phyloP scores from a whole-genome alignment of 2,113 vertebrate genomes.

The Apeltes quadracus region DNA sequence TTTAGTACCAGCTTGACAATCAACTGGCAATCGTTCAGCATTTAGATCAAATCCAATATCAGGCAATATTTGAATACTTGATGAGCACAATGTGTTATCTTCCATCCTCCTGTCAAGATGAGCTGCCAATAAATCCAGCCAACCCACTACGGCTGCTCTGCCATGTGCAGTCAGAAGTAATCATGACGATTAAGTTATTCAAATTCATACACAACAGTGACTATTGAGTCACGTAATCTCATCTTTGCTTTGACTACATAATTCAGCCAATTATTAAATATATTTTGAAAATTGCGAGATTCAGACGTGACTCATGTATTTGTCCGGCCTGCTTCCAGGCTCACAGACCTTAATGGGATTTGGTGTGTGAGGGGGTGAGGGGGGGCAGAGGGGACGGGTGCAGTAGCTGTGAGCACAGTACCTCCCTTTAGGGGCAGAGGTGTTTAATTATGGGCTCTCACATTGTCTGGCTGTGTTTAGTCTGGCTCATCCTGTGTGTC shows the following conservation, averaged over 20 bases:
- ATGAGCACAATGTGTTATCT: not conserved
- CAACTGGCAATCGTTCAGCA: not conserved
- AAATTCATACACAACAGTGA: not conserved
- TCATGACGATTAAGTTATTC: conserved; percentile 2
- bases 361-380: not conserved
- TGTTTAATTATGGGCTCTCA: conserved; percentile 77
- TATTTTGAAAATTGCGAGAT: not conserved
- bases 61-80: not conserved
- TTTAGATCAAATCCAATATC: not conserved
- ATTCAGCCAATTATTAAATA: not conserved
- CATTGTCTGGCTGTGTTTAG: conserved; percentile 58
- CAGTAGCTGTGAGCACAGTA: conserved; percentile 6
- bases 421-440: conserved; percentile 56
- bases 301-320: not conserved
- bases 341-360: conserved; percentile 30
- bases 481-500: conserved; percentile 50
- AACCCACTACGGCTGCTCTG: conserved; percentile 3
- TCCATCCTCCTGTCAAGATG: not conserved
- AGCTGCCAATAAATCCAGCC: conserved; percentile 1
- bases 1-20: not conserved
- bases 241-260: not conserved
- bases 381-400: not conserved
- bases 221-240: not conserved
- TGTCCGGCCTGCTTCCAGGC: not conserved
- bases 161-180: not conserved